Evolutionary conservation across 2,113 vertebrate species (phyloP), one percentile per base, ranked within the genome.

Genomic region (Chaenocephalus aceratus): DNA sequence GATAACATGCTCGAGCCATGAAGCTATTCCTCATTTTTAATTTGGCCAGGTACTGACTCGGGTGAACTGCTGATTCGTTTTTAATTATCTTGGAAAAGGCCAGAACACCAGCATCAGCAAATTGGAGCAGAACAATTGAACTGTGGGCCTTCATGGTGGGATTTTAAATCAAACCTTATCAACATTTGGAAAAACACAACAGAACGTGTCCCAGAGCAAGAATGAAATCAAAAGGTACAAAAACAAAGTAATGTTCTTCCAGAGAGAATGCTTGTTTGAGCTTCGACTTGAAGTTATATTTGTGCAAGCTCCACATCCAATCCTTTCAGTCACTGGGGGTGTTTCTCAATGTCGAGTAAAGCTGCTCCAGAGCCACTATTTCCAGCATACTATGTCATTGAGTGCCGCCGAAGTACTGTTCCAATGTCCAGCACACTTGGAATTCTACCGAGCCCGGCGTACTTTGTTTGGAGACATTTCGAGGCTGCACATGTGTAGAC

Each of bases 41-140:
- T 86, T 75, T 85, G 76, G 18, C 67, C 26, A 36, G 65, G 62
- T 58, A 61, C 48, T 86, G 75, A 78, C 82, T 63, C 12, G 6
- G 58, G 44, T 71, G 56, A 78, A 58, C 57, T 34, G 53, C 56
- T 87, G 62, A 86, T 82, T 70, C 63, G 59, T 66, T 87, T 68
- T 56, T 85, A 74, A 86, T 86, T 80, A 74, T 84, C 66, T 18
- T n/a, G 18, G 45, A 83, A 74, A 45, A 52, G 61, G 63, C 18
- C 30, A 61, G 48, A 82, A 77, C 57, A 77, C 14, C 56, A 61
- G 48, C 36, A 72, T 83, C 72, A 69, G 76, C 72, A 80, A 77
- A 21, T 30, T 59, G 41, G 59, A 78, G 44, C 23, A 54, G 4
- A 56, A 44, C 26, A 16, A 45, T 76, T 80, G 80, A 64, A 80